Evolutionary conservation across 2,797 vertebrate genomes (phyloP).

Genomic region (Emys orbicularis): DNA sequence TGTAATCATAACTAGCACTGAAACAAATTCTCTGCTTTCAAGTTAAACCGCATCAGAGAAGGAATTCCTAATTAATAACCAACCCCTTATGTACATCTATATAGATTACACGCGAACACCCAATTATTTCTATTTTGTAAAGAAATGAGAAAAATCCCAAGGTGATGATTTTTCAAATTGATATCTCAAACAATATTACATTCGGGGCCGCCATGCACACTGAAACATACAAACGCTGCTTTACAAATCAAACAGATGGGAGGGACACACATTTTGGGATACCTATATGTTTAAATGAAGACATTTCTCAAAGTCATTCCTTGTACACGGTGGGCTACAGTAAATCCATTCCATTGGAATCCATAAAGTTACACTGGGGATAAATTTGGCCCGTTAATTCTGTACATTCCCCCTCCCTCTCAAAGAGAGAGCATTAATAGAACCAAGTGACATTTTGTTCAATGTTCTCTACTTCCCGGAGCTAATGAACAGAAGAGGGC

Average conservation of each 20-base stretch:
- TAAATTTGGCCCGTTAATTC: not conserved
- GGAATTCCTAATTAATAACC: slow-evolving; percentile 49
- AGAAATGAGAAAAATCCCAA: not conserved
- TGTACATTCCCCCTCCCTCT: not conserved
- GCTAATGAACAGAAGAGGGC: not conserved
- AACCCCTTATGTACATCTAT: slow-evolving; percentile 1
- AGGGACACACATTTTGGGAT: fast-evolving
- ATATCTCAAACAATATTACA: fast-evolving
- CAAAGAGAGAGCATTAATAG: not conserved
- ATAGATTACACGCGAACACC: slow-evolving; percentile 14
- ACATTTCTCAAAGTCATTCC: not conserved
- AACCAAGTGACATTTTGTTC: not conserved
- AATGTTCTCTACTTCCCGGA: not conserved
- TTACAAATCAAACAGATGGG: not conserved
- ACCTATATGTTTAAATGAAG: not conserved
- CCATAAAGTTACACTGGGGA: fast-evolving
- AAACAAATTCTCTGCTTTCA: slow-evolving; percentile 50
- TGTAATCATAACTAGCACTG: slow-evolving; percentile 37
- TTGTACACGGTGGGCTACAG: not conserved
- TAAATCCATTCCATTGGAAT: not conserved
- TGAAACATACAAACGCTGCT: fast-evolving
- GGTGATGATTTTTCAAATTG: fast-evolving
- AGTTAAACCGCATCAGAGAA: slow-evolving; percentile 31
- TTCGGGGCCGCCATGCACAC: fast-evolving
- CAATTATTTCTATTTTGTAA: not conserved